Percentiles rank a stretch among this genome's conserved stretches.
phyloP scores from a whole-genome alignment of 1,140 invertebrate species.

The Drosophila funebris region DNA sequence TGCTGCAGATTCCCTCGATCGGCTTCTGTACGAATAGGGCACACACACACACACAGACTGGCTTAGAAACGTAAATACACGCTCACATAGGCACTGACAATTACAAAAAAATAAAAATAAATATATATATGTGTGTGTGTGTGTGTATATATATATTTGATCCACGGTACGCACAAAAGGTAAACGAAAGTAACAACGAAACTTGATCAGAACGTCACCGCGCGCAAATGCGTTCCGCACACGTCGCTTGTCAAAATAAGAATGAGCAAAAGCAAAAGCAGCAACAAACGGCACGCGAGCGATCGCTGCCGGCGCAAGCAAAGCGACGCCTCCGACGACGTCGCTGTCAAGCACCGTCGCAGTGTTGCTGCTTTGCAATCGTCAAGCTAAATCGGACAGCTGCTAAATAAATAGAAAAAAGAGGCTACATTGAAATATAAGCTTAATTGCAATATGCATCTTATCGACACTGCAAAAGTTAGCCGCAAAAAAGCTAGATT shows the following conservation, averaged over 20 bases:
- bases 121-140: constrained; percentile 3
- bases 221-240: constrained; percentile 64
- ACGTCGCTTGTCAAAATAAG: constrained; percentile 70
- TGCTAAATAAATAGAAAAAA: neutral
- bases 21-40: neutral
- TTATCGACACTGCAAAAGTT: neutral
- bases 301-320: constrained; percentile 49
- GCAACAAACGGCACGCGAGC: constrained; percentile 65
- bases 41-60: neutral
- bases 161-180: constrained; percentile 34
- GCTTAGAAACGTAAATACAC: neutral
- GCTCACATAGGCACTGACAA: neutral
- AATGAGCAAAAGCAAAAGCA: constrained; percentile 65
- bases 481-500: neutral
- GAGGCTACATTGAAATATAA: neutral
- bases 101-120: neutral
- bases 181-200: constrained; percentile 53
- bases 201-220: constrained; percentile 34
- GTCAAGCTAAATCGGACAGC: neutral
- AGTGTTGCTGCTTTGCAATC: constrained; percentile 11
- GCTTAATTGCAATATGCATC: neutral
- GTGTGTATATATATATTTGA: neutral
- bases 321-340: constrained; percentile 17
- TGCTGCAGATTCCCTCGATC: neutral
- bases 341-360: constrained; percentile 9